Conservation (phyloP, 2,888 invertebrate genomes). For the Hydraecia micacea region DNA sequence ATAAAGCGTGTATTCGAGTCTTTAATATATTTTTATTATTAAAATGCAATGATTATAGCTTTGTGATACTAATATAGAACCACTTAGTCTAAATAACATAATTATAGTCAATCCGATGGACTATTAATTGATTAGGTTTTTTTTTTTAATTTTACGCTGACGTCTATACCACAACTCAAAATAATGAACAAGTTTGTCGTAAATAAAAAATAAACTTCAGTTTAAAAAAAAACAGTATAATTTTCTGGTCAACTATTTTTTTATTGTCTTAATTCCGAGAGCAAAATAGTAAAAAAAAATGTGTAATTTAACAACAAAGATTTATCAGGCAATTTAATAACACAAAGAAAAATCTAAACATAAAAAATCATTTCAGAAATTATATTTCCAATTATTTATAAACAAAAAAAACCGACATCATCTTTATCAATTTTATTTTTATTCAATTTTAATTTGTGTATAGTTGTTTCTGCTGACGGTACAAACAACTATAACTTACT, state of each 20-base stretch:
- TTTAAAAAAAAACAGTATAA: background rate
- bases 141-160: background rate
- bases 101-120: constrained; percentile 15
- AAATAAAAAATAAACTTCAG: background rate
- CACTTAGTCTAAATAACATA: constrained; percentile 29
- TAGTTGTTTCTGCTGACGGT: constrained; percentile 63
- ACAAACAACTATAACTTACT: constrained; percentile 61
- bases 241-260: background rate
- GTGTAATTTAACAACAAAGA: background rate
- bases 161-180: background rate
- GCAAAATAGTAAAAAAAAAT: background rate
- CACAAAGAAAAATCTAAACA: background rate
- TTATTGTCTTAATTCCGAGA: constrained; percentile 6
- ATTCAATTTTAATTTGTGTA: background rate
- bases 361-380: constrained; percentile 17
- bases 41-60: constrained; percentile 29
- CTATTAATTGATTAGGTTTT: background rate
- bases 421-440: constrained; percentile 1
- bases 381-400: constrained; percentile 14
- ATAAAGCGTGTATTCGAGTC: constrained; percentile 61
- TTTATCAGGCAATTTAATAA: background rate
- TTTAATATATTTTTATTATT: constrained; percentile 24
- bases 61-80: constrained; percentile 41
- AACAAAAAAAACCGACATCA: constrained; percentile 26
- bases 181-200: background rate